phyloP scores from a whole-genome alignment of 2,888 invertebrate genomes.

The Seladonia tumulorum region DNA sequence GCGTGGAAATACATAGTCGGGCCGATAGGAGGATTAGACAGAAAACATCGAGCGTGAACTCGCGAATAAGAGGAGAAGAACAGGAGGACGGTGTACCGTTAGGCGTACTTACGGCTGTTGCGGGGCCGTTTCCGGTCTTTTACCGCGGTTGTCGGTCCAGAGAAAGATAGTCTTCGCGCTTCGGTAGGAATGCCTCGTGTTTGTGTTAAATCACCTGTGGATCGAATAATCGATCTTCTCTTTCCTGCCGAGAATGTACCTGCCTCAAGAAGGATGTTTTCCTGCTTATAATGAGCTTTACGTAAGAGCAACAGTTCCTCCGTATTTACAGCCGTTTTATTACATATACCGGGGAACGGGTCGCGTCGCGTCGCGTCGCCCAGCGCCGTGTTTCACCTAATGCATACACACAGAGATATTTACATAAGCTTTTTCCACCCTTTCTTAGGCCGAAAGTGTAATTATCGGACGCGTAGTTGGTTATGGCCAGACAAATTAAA shows the following conservation, averaged over 20 bases:
- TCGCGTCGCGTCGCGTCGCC: too few species aligned
- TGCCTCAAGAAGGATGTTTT: constrained; percentile 13
- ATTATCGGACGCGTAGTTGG: neutral
- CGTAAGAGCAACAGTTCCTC: constrained; percentile 14
- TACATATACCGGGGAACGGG: neutral
- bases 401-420: neutral
- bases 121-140: constrained; percentile 77
- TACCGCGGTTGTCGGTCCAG: constrained; percentile 63
- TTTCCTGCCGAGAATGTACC: constrained; percentile 26
- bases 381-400: constrained; percentile 7
- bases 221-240: constrained; percentile 57
- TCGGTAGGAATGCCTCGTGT: constrained; percentile 47
- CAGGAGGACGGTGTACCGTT: constrained; percentile 68
- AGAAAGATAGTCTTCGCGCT: constrained; percentile 59
- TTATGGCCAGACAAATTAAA: neutral
- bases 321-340: constrained; percentile 2
- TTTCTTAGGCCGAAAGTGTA: neutral
- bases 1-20: constrained; percentile 31
- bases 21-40: constrained; percentile 54
- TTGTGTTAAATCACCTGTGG: constrained; percentile 52
- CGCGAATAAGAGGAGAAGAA: constrained; percentile 50
- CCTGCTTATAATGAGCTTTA: constrained; percentile 32
- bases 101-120: constrained; percentile 73
- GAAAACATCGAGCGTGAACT: constrained; percentile 59
- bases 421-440: neutral